Evolutionary conservation across 1,140 invertebrate species (phyloP).

Genomic region (Augochlora pura): DNA sequence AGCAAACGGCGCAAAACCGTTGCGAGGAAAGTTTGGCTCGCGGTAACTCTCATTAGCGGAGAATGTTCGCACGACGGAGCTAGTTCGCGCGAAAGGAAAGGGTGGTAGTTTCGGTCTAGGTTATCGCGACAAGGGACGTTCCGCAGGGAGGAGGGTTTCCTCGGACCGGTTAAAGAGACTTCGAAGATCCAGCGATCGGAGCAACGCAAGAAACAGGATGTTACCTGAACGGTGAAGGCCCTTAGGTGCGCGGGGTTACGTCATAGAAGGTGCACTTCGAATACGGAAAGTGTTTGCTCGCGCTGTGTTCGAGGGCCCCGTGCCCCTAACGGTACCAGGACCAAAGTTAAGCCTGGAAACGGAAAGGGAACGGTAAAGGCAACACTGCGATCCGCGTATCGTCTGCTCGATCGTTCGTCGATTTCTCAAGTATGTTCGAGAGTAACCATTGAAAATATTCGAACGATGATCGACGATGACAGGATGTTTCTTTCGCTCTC

Average conservation of each 20-base stretch:
- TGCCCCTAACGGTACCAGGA: constrained; percentile 58
- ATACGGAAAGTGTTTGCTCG: constrained; percentile 63
- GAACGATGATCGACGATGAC: too few species aligned
- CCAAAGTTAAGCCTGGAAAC: constrained; percentile 49
- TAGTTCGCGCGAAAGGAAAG: neutral
- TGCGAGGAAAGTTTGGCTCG: constrained; percentile 13
- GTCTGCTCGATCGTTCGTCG: too few species aligned
- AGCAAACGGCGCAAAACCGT: constrained; percentile 22
- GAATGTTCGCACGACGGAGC: neutral
- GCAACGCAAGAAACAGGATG: neutral
- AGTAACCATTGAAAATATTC: too few species aligned
- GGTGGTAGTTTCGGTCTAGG: too few species aligned
- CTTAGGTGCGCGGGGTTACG: constrained; percentile 50
- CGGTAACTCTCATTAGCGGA: neutral
- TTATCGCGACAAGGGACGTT: too few species aligned
- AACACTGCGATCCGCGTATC: constrained; percentile 21
- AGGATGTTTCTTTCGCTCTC: too few species aligned
- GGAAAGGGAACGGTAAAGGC: constrained; percentile 52
- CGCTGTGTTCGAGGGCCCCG: constrained; percentile 35
- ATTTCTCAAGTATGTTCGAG: neutral
- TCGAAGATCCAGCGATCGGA: neutral
- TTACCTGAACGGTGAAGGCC: constrained; percentile 43
- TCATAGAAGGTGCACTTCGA: constrained; percentile 50
- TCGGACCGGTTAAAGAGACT: neutral
- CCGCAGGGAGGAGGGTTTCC: neutral